phyloP scores from a whole-genome alignment of 2,113 vertebrate genomes.

The Ophthalmolycus amberensis region DNA sequence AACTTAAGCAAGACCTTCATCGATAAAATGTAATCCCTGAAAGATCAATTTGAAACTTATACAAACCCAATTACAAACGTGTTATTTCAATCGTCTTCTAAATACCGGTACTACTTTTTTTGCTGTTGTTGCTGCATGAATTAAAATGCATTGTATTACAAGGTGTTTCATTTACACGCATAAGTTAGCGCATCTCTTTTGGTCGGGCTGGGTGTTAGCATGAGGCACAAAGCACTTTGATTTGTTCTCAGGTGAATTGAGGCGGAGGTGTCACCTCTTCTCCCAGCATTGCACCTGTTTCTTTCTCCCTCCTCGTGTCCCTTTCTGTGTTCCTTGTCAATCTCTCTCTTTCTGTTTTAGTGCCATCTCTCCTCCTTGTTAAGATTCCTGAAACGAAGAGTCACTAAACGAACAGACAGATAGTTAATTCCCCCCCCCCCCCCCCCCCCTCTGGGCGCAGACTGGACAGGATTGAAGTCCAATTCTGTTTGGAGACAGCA shows the following conservation, averaged over 20 bases:
- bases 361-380: conserved; percentile 45
- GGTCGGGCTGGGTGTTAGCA: not conserved
- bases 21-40: no score
- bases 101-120: no score
- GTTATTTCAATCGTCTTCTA: no score
- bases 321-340: not conserved
- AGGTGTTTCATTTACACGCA: not conserved
- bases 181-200: not conserved
- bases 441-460: conserved; percentile 33
- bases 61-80: no score
- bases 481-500: conserved; percentile 50
- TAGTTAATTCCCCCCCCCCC: conserved; percentile 63
- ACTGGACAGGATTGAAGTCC: conserved; percentile 52
- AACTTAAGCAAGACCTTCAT: no score
- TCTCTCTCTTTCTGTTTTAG: not conserved
- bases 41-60: no score
- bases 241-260: not conserved
- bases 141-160: not conserved
- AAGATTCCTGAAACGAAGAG: conserved; percentile 58
- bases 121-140: not conserved
- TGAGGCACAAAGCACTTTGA: not conserved
- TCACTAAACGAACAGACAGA: conserved; percentile 66
- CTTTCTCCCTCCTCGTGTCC: not conserved
- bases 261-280: not conserved
- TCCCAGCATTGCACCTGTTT: not conserved